phyloP scores from a whole-genome alignment of 1,140 invertebrate species.

The Maconellicoccus hirsutus region DNA sequence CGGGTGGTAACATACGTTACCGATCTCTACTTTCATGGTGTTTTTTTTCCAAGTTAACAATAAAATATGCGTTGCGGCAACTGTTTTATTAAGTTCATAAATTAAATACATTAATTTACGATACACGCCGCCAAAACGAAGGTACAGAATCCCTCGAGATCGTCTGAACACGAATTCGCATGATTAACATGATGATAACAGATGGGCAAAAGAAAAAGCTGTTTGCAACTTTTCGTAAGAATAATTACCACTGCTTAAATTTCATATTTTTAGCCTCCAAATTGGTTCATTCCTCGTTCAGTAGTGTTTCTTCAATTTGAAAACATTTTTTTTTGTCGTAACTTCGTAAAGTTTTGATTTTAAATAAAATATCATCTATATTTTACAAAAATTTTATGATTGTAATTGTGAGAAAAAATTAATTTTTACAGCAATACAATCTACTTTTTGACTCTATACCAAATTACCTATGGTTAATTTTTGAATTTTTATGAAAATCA shows the following conservation, averaged over 20 bases:
- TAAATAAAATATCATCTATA: no score
- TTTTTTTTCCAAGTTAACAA: slow-evolving; percentile 5
- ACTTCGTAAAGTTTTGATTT: no score
- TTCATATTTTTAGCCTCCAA: not conserved
- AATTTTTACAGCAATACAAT: no score
- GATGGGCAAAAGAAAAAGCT: not conserved
- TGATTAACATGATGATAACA: slow-evolving; percentile 9
- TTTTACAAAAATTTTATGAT: no score
- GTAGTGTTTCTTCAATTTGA: no score
- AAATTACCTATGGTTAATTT: no score
- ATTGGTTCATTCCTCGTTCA: no score
- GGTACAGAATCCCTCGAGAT: slow-evolving; percentile 7
- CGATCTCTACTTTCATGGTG: not conserved
- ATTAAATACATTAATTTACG: slow-evolving; percentile 10
- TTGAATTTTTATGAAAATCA: no score
- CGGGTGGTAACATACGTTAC: slow-evolving; percentile 6
- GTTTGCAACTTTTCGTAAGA: not conserved
- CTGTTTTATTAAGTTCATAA: slow-evolving; percentile 5
- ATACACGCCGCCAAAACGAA: slow-evolving; percentile 1
- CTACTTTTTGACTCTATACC: no score
- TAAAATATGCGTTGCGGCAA: not conserved
- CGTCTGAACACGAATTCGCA: not conserved
- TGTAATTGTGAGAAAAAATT: no score
- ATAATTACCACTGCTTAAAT: not conserved
- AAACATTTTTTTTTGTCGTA: no score